These are phyloP conservation scores for Galerucella calmariensis DNA, from an alignment of 2,888 invertebrate genomes.

Conservation along the genomic window DNA sequence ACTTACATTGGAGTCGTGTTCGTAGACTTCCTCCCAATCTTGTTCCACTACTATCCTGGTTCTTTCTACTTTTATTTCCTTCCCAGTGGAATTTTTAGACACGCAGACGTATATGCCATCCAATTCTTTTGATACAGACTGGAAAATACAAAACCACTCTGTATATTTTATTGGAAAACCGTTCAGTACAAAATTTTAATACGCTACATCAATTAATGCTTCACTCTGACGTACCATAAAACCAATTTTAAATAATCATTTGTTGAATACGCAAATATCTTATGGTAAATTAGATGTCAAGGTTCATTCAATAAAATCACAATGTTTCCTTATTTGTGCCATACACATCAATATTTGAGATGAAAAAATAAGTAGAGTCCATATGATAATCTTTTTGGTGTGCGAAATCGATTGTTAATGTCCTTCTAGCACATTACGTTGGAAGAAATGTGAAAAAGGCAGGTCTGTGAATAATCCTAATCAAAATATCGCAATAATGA, in stretches of 20 bases:
- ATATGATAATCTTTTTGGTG: too few species aligned
- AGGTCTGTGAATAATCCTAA: too few species aligned
- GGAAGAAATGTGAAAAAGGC: too few species aligned
- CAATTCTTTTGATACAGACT: slow-evolving; percentile 63
- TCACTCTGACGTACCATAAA: neutral
- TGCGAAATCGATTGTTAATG: too few species aligned
- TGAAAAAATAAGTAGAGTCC: neutral
- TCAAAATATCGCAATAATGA: too few species aligned
- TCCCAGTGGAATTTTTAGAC: slow-evolving; percentile 68
- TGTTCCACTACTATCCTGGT: slow-evolving; percentile 71
- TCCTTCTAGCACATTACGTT: too few species aligned
- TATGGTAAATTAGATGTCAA: slow-evolving; percentile 1
- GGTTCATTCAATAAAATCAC: neutral
- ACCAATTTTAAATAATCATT: slow-evolving; percentile 6
- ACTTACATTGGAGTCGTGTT: slow-evolving; percentile 52
- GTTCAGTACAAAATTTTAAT: too few species aligned
- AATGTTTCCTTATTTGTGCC: neutral
- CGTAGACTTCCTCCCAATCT: slow-evolving; percentile 55
- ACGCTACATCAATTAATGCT: neutral
- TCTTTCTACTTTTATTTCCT: slow-evolving; percentile 65
- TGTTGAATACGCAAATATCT: neutral
- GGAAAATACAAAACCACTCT: slow-evolving; percentile 25
- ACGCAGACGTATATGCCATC: slow-evolving; percentile 75
- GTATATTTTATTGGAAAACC: too few species aligned
- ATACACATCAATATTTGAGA: neutral